These are phyloP conservation scores for Candoia aspera DNA, from an alignment of 2,113 vertebrate species.

Conservation along the genomic window DNA sequence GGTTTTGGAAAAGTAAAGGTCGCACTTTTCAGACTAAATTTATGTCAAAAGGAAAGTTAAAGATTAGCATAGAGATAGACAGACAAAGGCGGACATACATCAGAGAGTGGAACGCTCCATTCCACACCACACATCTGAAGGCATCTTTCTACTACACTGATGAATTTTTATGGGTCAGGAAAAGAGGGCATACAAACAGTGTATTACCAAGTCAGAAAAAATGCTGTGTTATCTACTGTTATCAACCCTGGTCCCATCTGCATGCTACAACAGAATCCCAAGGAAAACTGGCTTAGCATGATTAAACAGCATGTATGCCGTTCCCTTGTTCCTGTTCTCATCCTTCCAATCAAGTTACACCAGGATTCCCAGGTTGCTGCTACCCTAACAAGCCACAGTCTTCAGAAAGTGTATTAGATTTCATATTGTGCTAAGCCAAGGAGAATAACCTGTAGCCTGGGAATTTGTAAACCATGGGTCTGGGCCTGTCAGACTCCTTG, in stretches of 20 bases:
- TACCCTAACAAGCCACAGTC: not conserved
- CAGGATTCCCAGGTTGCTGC: not conserved
- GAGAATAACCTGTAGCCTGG: not conserved
- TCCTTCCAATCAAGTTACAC: not conserved
- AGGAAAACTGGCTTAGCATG: not conserved
- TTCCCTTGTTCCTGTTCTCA: not conserved
- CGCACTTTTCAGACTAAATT: not conserved
- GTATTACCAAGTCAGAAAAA: not conserved
- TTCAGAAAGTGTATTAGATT: not conserved
- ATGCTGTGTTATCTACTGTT: not conserved
- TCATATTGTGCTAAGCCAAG: not conserved
- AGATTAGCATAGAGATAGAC: not conserved
- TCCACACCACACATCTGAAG: not conserved
- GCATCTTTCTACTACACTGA: not conserved
- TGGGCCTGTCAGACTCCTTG: too few species aligned
- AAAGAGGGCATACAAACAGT: not conserved
- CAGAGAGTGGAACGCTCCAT: not conserved
- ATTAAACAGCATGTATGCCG: not conserved
- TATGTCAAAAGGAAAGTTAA: not conserved
- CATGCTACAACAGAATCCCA: not conserved
- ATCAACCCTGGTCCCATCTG: not conserved
- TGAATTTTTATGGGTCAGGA: not conserved
- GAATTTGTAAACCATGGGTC: not conserved
- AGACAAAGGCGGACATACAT: not conserved
- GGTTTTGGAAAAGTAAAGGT: slow-evolving; percentile 6